These are phyloP conservation scores for Gymnobelideus leadbeateri DNA, from an alignment of 2,113 vertebrate species.

Conservation along the genomic window DNA sequence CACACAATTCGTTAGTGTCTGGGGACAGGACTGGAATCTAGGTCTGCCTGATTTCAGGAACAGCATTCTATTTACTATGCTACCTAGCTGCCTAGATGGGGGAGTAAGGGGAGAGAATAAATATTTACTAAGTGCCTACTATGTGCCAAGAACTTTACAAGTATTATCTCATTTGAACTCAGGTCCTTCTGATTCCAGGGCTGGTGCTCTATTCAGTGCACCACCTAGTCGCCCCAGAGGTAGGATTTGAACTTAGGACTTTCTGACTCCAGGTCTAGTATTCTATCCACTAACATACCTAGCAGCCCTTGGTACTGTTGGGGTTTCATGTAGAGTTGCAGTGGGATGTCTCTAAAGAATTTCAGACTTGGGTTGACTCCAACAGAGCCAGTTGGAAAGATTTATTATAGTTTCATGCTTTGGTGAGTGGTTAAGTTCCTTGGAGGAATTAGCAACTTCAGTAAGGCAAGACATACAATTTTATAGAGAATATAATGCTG, in stretches of 20 bases:
- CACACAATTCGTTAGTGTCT: not conserved
- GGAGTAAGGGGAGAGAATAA: not conserved
- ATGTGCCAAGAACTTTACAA: not conserved
- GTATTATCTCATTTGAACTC: not conserved
- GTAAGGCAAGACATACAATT: no score
- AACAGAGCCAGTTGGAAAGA: no score
- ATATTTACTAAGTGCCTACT: not conserved
- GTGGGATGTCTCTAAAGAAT: no score
- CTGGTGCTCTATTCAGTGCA: not conserved
- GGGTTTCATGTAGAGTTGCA: no score
- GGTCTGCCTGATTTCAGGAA: not conserved
- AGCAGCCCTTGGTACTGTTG: not conserved
- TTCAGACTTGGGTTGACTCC: no score
- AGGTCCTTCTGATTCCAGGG: not conserved
- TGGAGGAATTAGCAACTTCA: no score
- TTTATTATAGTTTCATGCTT: no score
- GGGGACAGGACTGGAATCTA: not conserved
- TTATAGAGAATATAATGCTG: no score
- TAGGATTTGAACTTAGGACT: not conserved
- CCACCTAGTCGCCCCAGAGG: not conserved
- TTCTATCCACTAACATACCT: not conserved
- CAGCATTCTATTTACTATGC: not conserved
- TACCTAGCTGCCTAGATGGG: not conserved
- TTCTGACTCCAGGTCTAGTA: not conserved
- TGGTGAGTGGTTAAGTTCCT: no score